These are phyloP conservation scores for Metridium senile DNA, from an alignment of 92 coral and sea anemone genomes.

Conservation along the genomic window DNA sequence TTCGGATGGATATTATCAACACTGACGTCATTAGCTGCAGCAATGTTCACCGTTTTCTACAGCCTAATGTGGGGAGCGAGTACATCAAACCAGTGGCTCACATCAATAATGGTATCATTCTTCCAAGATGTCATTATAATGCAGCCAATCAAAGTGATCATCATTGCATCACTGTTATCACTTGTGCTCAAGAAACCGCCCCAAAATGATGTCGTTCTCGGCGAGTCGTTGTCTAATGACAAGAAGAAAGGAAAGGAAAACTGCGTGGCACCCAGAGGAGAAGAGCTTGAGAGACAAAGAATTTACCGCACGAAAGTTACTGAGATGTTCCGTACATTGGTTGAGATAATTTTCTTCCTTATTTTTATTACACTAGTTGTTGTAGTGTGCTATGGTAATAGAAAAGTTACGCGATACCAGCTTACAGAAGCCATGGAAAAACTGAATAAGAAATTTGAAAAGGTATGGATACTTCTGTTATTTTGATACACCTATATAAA, in stretches of 20 bases:
- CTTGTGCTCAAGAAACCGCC: constrained; percentile 79
- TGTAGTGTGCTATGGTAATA: constrained; percentile 71
- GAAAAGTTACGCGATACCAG: constrained; percentile 59
- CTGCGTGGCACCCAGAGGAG: constrained; percentile 55
- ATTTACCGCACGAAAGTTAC: constrained; percentile 59
- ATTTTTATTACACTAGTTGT: constrained; percentile 57
- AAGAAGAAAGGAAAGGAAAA: constrained; percentile 22
- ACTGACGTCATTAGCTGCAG: constrained; percentile 66
- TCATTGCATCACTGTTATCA: constrained; percentile 73
- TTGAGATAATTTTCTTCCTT: constrained; percentile 62
- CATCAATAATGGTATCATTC: constrained; percentile 81
- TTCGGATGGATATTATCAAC: constrained; percentile 80
- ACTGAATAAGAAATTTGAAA: constrained; percentile 46
- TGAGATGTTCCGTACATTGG: constrained; percentile 60
- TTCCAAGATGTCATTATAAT: constrained; percentile 83
- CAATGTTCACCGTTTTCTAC: constrained; percentile 77
- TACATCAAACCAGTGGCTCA: constrained; percentile 86
- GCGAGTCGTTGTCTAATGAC: constrained; percentile 50
- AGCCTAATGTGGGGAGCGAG: constrained; percentile 91
- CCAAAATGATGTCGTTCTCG: constrained; percentile 65
- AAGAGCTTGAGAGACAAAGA: constrained; percentile 62
- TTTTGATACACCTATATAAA: too few relatives aligned
- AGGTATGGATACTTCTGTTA: constrained; percentile 24
- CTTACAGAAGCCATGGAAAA: constrained; percentile 66
- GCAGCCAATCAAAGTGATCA: constrained; percentile 81